Base-by-base conservation (phyloP, 2,888 invertebrate species). In the Carcina quercana region DNA sequence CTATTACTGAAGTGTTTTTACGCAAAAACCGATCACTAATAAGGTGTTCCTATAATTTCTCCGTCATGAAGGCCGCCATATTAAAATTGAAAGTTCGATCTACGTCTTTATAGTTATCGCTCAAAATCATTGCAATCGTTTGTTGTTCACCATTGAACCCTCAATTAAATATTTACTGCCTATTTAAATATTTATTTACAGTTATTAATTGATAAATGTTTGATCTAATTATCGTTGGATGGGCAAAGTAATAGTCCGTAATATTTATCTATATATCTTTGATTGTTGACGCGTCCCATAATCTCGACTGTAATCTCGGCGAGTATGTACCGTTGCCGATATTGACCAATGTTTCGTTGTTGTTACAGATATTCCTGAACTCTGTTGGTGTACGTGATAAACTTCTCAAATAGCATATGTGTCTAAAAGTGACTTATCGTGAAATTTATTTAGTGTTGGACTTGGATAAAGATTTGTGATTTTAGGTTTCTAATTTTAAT, bases 401-500 rank as follows among this genome's bases (percentile, higher is more conserved):
- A 75, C 72, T 75, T 73, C 58, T 71, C 45, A 64, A 66, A 59
- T 75, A 76, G 65, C 70, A 36, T 79, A 73, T 72, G 78, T 68
- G 61, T 78, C 59, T 68, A 65, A 76, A 76, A 80, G 79, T 75
- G 79, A 75, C 63, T 71, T 72, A 60, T 71, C 62, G 71, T 79
- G 69, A 80, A 80, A 78, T 70, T 78, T 75, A 63, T 79, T 75
- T 75, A 70, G 79, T 76, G 76, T 70, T 68, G 66, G 68, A 76
- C 70, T 75, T 65, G 58, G 70, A 73, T 67, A 71, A 72, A 73
- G 62, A 72, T 62, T 76, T 74, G 76, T 78, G 76, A 73, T 60
- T 65, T 59, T 73, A 72, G 74, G 79, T 79, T 76, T 82, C 73
- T 80, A 75, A 76, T 75, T 76, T 74, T 72, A 74, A 74, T 74